These are phyloP conservation scores for Globicephala melas DNA, from an alignment of 2,113 vertebrate species.

Conservation along the genomic window DNA sequence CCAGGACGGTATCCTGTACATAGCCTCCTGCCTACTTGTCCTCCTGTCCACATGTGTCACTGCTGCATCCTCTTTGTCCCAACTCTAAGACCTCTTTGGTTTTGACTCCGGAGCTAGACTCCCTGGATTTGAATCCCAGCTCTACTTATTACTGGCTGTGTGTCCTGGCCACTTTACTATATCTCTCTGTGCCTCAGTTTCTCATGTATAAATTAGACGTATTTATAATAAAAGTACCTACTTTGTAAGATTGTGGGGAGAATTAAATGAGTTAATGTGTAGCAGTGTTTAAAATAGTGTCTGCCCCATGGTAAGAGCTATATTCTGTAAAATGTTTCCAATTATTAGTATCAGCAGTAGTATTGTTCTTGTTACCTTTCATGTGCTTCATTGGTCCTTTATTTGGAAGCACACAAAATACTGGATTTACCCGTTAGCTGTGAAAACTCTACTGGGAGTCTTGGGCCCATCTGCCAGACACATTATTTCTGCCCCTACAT, in stretches of 20 bases:
- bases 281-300: not conserved
- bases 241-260: not conserved
- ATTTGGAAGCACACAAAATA: not conserved
- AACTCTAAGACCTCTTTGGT: not conserved
- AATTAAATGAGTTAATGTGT: not conserved
- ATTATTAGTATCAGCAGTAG: not conserved
- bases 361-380: not conserved
- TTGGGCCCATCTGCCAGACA: not conserved
- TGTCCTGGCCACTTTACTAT: not conserved
- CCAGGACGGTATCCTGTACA: accelerated
- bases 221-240: not conserved
- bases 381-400: not conserved
- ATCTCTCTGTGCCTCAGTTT: not conserved
- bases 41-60: not conserved
- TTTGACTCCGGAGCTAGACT: not conserved
- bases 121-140: not conserved
- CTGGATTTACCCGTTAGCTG: not conserved
- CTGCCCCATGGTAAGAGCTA: not conserved
- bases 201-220: slow-evolving; percentile 4
- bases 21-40: not conserved
- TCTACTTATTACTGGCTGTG: not conserved
- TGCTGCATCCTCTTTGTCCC: not conserved
- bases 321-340: not conserved
- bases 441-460: not conserved
- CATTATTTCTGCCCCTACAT: not conserved